phyloP scores from a whole-genome alignment of 2,888 invertebrate species.

The Drosophila borborema region DNA sequence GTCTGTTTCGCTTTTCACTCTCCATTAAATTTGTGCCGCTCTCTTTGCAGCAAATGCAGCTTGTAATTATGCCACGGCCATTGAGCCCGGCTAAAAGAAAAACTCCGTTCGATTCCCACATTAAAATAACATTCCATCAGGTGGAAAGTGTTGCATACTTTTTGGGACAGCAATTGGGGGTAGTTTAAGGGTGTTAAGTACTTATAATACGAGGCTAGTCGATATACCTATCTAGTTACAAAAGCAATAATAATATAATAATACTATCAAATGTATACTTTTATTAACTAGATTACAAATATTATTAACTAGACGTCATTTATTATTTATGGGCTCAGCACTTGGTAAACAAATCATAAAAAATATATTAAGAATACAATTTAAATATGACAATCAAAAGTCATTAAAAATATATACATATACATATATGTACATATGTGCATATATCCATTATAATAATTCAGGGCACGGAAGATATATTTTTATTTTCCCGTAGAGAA shows the following conservation, averaged over 20 bases:
- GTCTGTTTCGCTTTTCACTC: conserved; percentile 34
- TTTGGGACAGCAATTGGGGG: conserved; percentile 1
- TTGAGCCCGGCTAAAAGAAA: conserved; percentile 22
- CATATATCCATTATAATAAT: too few species aligned
- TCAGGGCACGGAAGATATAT: too few species aligned
- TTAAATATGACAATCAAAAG: neutral
- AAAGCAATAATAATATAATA: too few species aligned
- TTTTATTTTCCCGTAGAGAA: too few species aligned
- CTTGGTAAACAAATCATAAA: too few species aligned
- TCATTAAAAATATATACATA: neutral
- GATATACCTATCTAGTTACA: neutral
- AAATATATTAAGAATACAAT: too few species aligned
- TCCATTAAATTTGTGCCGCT: conserved; percentile 28
- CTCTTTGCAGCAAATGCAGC: conserved; percentile 45
- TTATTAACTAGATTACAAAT: too few species aligned
- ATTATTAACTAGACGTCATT: too few species aligned
- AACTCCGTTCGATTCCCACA: conserved; percentile 33
- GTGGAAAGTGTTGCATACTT: conserved; percentile 54
- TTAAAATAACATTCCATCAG: conserved; percentile 27
- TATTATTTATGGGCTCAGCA: too few species aligned
- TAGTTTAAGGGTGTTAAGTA: neutral
- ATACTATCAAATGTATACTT: too few species aligned
- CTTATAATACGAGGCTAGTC: neutral
- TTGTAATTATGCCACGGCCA: conserved; percentile 42
- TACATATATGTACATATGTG: too few species aligned